Percentiles rank a stretch among this genome's conserved stretches.
Evolutionary conservation across 2,113 vertebrate species (phyloP).

Genomic region (Glaucidium brasilianum): DNA sequence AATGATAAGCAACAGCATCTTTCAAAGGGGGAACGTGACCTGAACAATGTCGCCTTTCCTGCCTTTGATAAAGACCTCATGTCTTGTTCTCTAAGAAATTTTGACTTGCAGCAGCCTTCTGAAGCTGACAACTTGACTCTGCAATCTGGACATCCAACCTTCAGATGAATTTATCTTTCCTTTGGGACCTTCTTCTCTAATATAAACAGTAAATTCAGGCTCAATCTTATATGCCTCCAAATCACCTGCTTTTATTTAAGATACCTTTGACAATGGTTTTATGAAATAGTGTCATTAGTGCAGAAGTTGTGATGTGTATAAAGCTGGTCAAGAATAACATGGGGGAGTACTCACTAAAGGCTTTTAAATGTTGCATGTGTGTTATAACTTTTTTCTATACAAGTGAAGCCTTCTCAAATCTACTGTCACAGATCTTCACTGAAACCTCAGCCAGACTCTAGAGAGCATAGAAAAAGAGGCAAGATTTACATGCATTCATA

Average conservation of each 20-base stretch:
- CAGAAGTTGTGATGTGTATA: background rate
- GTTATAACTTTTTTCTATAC: background rate
- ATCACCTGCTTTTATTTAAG: background rate
- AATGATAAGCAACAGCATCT: background rate
- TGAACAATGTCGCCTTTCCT: background rate
- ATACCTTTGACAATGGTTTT: background rate
- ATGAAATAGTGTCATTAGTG: background rate
- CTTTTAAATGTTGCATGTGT: background rate
- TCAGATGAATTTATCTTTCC: background rate
- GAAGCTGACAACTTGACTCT: background rate
- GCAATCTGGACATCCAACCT: background rate
- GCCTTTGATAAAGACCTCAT: background rate
- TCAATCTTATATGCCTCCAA: background rate
- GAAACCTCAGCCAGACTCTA: background rate
- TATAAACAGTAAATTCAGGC: background rate
- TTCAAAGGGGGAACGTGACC: background rate
- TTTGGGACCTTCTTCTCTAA: background rate
- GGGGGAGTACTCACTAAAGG: background rate
- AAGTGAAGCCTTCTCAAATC: background rate
- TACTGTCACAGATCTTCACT: background rate
- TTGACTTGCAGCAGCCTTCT: background rate
- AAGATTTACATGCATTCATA: background rate
- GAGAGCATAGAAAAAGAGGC: background rate
- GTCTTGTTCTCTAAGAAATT: background rate
- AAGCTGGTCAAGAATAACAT: background rate